A percentile compares a stretch with the other conserved stretches of the same genome.
Evolutionary conservation across 1,140 invertebrate species (phyloP).

Genomic region (Polyergus mexicanus): DNA sequence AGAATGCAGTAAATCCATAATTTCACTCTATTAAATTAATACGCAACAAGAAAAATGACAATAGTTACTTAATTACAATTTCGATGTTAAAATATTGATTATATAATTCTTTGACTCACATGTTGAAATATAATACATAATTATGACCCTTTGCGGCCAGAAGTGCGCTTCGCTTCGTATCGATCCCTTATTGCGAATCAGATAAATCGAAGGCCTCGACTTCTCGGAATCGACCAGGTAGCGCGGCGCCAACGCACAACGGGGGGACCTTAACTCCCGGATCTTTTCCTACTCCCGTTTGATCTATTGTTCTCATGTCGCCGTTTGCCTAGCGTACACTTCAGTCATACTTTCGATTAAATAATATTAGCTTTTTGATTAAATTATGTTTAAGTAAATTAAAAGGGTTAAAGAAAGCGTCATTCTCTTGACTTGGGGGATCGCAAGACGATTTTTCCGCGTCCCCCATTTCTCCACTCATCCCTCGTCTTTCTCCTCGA

Average conservation of each 20-base stretch:
- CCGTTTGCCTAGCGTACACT: background rate
- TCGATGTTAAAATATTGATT: background rate
- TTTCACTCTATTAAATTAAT: background rate
- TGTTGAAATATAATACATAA: slow-evolving; percentile 15
- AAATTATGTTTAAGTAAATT: background rate
- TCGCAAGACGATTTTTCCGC: slow-evolving; percentile 21
- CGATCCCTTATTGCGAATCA: slow-evolving; percentile 80
- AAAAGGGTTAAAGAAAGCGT: slow-evolving; percentile 6
- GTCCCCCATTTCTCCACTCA: background rate
- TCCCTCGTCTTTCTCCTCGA: background rate
- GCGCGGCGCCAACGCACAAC: slow-evolving; percentile 66
- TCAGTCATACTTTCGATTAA: background rate
- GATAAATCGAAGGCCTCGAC: slow-evolving; percentile 79
- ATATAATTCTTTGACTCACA: background rate
- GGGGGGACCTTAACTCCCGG: slow-evolving; percentile 14
- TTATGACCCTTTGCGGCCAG: slow-evolving; percentile 51
- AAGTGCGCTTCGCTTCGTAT: slow-evolving; percentile 62
- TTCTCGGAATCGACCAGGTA: slow-evolving; percentile 81
- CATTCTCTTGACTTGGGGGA: background rate
- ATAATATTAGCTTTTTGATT: background rate
- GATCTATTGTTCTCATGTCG: slow-evolving; percentile 45
- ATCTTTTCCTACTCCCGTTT: slow-evolving; percentile 42
- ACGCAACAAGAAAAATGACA: background rate
- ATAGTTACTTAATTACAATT: background rate
- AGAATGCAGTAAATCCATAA: background rate